phyloP scores from a whole-genome alignment of 2,113 vertebrate genomes.

The Dromas ardeola region DNA sequence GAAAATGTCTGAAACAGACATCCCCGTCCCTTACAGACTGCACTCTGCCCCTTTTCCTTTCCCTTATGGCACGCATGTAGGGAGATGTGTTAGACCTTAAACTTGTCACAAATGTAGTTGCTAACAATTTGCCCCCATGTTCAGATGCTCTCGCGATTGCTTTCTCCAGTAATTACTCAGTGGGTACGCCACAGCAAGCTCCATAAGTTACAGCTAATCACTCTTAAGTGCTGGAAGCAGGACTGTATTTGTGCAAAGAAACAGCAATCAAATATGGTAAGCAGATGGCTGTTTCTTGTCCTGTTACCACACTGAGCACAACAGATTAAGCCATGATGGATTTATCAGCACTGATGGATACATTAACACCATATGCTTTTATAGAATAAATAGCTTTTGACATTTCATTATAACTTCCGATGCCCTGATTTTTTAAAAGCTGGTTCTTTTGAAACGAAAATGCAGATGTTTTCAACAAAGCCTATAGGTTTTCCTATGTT shows the following conservation, averaged over 20 bases:
- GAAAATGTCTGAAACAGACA: not conserved
- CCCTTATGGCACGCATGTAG: not conserved
- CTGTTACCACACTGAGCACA: slow-evolving; percentile 56
- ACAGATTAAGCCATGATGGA: slow-evolving; percentile 60
- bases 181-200: slow-evolving; percentile 34
- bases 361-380: slow-evolving; percentile 56
- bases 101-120: slow-evolving; percentile 28
- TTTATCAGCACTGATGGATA: slow-evolving; percentile 62
- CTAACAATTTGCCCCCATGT: slow-evolving; percentile 42
- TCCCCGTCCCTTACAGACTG: not conserved
- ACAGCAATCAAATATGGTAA: slow-evolving; percentile 68
- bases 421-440: not conserved
- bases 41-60: not conserved
- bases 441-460: not conserved
- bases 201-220: slow-evolving; percentile 67
- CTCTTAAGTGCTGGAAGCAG: slow-evolving; percentile 66
- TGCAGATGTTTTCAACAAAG: not conserved
- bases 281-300: slow-evolving; percentile 70
- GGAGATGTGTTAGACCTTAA: slow-evolving; percentile 40
- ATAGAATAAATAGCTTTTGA: slow-evolving; percentile 56
- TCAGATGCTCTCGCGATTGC: slow-evolving; percentile 27
- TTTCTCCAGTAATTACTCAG: slow-evolving; percentile 62
- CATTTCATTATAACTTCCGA: slow-evolving; percentile 42
- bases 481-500: not conserved
- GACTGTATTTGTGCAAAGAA: slow-evolving; percentile 58